Percentiles rank a stretch among this genome's conserved stretches.
Conservation (phyloP, 2,888 invertebrate species). For the Parnassius mnemosyne region DNA sequence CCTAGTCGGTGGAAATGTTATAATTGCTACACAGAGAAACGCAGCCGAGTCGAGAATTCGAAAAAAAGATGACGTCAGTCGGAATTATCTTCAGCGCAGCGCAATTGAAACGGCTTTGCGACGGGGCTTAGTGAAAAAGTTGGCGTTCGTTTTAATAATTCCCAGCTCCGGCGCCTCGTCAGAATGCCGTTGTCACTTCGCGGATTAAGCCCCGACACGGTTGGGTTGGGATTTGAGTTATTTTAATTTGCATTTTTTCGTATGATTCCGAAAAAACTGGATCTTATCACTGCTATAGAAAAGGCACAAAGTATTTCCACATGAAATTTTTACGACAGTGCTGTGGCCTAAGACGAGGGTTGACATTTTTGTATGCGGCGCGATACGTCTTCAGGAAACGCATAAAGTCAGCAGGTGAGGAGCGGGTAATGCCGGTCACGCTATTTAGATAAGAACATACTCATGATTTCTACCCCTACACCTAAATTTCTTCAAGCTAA, state of each 20-base stretch:
- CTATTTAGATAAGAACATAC: constrained; percentile 75
- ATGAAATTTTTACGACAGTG: constrained; percentile 57
- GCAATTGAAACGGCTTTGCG: constrained; percentile 81
- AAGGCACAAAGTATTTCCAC: constrained; percentile 50
- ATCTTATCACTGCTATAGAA: constrained; percentile 43
- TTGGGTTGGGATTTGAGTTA: constrained; percentile 79
- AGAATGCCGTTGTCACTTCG: constrained; percentile 81
- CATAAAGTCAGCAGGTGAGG: constrained; percentile 73
- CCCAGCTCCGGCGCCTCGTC: constrained; percentile 80
- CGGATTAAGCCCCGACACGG: constrained; percentile 79
- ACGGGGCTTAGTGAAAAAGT: constrained; percentile 80
- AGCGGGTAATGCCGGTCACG: constrained; percentile 71
- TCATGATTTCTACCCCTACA: constrained; percentile 54
- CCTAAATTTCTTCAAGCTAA: constrained; percentile 2
- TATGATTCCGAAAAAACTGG: constrained; percentile 57
- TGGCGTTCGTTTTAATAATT: constrained; percentile 81
- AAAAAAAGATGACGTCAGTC: constrained; percentile 80
- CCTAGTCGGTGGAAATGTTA: constrained; percentile 79
- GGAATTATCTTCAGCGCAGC: constrained; percentile 81
- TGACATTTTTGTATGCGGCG: constrained; percentile 69
- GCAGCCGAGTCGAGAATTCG: constrained; percentile 75
- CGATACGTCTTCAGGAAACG: constrained; percentile 63
- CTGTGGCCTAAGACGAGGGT: constrained; percentile 49
- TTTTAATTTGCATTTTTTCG: constrained; percentile 77
- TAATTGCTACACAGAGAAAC: constrained; percentile 79